These are phyloP conservation scores for Acrobasis consociella DNA, from an alignment of 2,888 invertebrate species.

Conservation along the genomic window DNA sequence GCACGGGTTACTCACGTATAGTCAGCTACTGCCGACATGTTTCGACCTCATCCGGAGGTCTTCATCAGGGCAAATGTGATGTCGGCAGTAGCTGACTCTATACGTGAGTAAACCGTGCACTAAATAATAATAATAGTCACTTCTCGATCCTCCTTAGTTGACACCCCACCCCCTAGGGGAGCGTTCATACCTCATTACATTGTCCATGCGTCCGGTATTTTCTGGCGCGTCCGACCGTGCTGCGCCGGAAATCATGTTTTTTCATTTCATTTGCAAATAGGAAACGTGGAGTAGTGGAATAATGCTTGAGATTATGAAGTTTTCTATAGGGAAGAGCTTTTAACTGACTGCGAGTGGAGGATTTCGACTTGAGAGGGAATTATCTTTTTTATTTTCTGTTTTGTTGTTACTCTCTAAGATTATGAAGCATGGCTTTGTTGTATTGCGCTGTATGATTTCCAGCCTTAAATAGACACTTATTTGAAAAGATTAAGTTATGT, in stretches of 20 bases:
- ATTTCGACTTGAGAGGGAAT: background rate
- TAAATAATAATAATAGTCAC: no score
- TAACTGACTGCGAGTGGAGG: background rate
- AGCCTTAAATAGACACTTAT: no score
- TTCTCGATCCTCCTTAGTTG: background rate
- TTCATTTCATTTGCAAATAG: constrained; percentile 16
- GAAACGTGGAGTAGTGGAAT: constrained; percentile 10
- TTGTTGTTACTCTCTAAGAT: no score
- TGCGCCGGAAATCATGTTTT: constrained; percentile 13
- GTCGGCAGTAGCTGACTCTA: no score
- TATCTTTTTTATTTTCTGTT: background rate
- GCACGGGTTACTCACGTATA: no score
- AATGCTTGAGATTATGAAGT: constrained; percentile 2
- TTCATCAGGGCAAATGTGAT: no score
- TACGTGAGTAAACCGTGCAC: no score
- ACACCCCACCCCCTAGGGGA: constrained; percentile 35
- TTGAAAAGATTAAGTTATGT: no score
- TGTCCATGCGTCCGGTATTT: constrained; percentile 16
- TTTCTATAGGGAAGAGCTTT: background rate
- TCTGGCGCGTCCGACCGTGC: constrained; percentile 1
- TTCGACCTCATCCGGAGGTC: no score
- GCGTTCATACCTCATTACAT: constrained; percentile 28
- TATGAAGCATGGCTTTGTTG: no score
- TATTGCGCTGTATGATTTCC: no score
- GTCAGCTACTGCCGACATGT: no score